Evolutionary conservation across 1,140 invertebrate genomes (phyloP).

Genomic region (Drosophila santomea): DNA sequence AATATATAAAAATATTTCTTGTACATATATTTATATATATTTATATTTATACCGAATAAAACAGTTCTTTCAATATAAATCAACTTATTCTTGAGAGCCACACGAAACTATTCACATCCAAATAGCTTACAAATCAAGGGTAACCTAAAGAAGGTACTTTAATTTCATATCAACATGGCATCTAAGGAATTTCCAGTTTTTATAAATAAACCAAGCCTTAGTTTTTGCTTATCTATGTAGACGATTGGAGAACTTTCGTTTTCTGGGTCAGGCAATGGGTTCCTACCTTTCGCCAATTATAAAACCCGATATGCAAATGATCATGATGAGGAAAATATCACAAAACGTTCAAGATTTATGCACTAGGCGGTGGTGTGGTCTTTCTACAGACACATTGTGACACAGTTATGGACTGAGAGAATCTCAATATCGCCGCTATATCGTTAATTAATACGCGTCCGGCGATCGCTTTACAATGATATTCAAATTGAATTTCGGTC

Average conservation of each 20-base stretch:
- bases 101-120: too few species aligned
- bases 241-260: slow-evolving; percentile 62
- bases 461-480: slow-evolving; percentile 43
- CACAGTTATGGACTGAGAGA: slow-evolving; percentile 52
- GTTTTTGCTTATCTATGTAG: slow-evolving; percentile 10
- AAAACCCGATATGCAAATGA: slow-evolving; percentile 89
- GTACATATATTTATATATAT: too few species aligned
- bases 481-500: slow-evolving; percentile 60
- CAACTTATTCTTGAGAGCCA: too few species aligned
- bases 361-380: slow-evolving; percentile 11
- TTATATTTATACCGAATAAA: too few species aligned
- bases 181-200: slow-evolving; percentile 6
- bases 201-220: background rate
- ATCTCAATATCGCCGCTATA: slow-evolving; percentile 54
- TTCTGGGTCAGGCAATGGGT: slow-evolving; percentile 23
- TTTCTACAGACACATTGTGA: slow-evolving; percentile 14
- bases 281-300: slow-evolving; percentile 87
- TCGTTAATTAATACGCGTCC: slow-evolving; percentile 29
- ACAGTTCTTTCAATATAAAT: too few species aligned
- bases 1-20: too few species aligned
- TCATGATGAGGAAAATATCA: slow-evolving; percentile 85
- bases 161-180: background rate
- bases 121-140: background rate
- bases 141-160: background rate
- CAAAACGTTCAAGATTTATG: slow-evolving; percentile 37